phyloP scores from a whole-genome alignment of 1,140 invertebrate genomes.

The Aporrectodea caliginosa region DNA sequence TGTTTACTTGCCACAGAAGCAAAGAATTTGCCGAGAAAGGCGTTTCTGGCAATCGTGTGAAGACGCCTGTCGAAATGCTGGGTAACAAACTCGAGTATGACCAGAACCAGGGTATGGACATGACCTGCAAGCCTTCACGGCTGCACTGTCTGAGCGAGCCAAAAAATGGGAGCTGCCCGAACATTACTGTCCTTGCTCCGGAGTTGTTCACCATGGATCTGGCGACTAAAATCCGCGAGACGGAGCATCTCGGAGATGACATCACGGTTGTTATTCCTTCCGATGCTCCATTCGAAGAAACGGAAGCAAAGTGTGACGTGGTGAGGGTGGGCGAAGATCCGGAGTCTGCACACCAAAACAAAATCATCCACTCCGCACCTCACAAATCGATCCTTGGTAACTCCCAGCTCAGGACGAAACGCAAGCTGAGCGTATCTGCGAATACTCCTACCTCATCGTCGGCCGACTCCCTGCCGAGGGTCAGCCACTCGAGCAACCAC shows the following conservation, averaged over 20 bases:
- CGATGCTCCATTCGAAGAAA: constrained; percentile 38
- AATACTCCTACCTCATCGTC: not conserved
- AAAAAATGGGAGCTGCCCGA: no score
- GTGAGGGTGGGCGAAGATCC: constrained; percentile 2
- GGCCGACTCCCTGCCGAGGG: not conserved
- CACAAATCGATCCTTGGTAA: constrained; percentile 15
- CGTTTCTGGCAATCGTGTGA: no score
- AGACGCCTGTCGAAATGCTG: no score
- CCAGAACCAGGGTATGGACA: no score
- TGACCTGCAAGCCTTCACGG: no score
- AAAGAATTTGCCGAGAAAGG: no score
- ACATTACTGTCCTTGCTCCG: no score
- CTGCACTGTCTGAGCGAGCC: no score
- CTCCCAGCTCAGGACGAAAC: not conserved
- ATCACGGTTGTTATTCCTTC: constrained; percentile 48
- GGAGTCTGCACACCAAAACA: not conserved
- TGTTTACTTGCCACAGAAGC: no score
- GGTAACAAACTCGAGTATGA: no score
- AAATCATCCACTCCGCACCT: constrained; percentile 20
- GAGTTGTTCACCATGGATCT: constrained; percentile 21
- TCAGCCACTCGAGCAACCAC: not conserved
- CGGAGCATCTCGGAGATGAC: constrained; percentile 42
- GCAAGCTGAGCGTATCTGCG: not conserved
- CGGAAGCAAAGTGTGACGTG: constrained; percentile 15
- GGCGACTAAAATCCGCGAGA: constrained; percentile 37